Conservation (phyloP, 2,113 vertebrate species). For the Isurus oxyrinchus region DNA sequence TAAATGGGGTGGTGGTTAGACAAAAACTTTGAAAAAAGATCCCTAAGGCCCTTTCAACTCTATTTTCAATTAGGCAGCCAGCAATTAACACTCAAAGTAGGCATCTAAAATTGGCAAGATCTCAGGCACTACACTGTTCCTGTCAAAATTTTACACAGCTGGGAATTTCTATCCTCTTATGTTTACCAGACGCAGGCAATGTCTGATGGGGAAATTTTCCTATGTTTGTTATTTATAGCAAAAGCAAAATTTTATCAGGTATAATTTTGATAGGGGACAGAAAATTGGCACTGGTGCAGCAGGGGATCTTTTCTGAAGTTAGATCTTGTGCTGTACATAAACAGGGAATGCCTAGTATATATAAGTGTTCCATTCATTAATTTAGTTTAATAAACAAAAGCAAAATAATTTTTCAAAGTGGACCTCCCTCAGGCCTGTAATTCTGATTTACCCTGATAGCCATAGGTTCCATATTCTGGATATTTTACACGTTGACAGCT, state of each 20-base stretch:
- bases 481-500: neutral
- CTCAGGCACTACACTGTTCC: neutral
- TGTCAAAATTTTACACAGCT: neutral
- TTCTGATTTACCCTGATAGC: neutral
- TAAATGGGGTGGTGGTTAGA: neutral
- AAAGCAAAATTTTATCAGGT: neutral
- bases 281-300: neutral
- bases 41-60: neutral
- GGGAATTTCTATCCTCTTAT: neutral
- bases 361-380: neutral
- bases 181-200: neutral
- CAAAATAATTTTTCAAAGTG: neutral
- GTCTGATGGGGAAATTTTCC: neutral
- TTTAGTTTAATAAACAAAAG: neutral
- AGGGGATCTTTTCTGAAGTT: neutral
- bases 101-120: neutral
- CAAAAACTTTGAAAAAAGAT: neutral
- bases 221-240: neutral
- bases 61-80: neutral
- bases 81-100: neutral
- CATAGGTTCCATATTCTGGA: neutral
- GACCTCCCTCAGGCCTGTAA: neutral
- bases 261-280: neutral
- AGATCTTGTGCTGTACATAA: neutral
- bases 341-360: neutral